Evolutionary conservation across 1,140 invertebrate species (phyloP).

Genomic region (Pararge aegeria): DNA sequence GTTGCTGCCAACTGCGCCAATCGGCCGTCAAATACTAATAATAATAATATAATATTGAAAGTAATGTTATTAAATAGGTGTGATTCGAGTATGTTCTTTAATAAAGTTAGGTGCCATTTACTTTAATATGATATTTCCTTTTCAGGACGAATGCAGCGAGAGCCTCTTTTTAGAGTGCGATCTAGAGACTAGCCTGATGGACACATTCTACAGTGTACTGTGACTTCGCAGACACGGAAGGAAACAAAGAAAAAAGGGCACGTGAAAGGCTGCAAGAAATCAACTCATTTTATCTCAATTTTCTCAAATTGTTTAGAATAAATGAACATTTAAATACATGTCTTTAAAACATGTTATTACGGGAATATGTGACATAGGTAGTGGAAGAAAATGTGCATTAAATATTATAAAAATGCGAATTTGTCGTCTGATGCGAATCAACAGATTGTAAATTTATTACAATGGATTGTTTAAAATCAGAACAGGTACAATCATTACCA

Average conservation of each 20-base stretch:
- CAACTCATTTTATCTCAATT: constrained; percentile 1
- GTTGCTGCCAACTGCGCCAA: no score
- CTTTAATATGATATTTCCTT: constrained; percentile 15
- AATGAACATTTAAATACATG: background rate
- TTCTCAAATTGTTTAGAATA: background rate
- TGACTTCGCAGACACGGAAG: constrained; percentile 35
- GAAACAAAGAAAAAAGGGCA: constrained; percentile 6
- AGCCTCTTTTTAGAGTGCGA: constrained; percentile 70
- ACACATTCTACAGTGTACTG: constrained; percentile 67
- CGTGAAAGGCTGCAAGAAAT: constrained; percentile 10
- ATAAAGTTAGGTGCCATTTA: no score
- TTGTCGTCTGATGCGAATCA: constrained; percentile 22
- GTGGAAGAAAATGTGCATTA: background rate
- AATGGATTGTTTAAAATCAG: constrained; percentile 31
- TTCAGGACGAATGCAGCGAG: constrained; percentile 69
- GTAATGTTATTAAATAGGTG: no score
- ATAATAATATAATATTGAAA: no score
- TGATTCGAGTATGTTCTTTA: no score
- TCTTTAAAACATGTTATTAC: background rate
- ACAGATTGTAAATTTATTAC: constrained; percentile 40
- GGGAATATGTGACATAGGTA: constrained; percentile 1
- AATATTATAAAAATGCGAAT: constrained; percentile 12
- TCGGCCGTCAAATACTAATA: no score
- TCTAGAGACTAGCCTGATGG: constrained; percentile 66
- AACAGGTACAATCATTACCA: constrained; percentile 62